Percentiles rank a stretch among this genome's conserved stretches.
Evolutionary conservation across 2,888 invertebrate genomes (phyloP).

Genomic region (Gymnosoma rotundatum): DNA sequence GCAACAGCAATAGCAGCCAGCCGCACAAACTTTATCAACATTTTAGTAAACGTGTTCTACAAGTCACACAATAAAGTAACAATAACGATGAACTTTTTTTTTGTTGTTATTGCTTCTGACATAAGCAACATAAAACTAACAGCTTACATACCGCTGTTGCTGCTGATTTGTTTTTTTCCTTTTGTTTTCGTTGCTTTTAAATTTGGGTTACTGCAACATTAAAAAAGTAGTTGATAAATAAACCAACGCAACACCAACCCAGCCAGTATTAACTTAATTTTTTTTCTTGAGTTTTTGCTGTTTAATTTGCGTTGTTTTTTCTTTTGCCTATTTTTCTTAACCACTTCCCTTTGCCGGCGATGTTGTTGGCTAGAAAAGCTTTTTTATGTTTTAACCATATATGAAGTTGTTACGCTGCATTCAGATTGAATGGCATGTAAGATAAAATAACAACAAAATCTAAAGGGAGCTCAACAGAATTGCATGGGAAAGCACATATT

Average conservation of each 20-base stretch:
- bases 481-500: background rate
- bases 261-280: conserved; percentile 33
- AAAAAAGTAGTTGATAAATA: conserved; percentile 44
- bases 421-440: conserved; percentile 3
- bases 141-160: conserved; percentile 20
- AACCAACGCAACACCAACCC: conserved; percentile 3
- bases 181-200: conserved; percentile 3
- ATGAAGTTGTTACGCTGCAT: conserved; percentile 50
- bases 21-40: conserved; percentile 36
- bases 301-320: background rate
- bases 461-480: background rate
- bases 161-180: background rate
- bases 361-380: conserved; percentile 50
- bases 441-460: conserved; percentile 29
- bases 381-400: conserved; percentile 68
- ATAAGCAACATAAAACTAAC: background rate
- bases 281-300: background rate
- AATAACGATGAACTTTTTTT: conserved; percentile 17
- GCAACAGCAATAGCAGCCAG: conserved; percentile 1
- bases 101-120: conserved; percentile 12
- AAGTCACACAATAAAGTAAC: conserved; percentile 52
- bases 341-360: conserved; percentile 11
- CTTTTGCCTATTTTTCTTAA: background rate
- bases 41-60: conserved; percentile 59
- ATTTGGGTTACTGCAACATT: conserved; percentile 40